phyloP scores from a whole-genome alignment of 1,140 invertebrate genomes.

The Brachionus manjavacas region DNA sequence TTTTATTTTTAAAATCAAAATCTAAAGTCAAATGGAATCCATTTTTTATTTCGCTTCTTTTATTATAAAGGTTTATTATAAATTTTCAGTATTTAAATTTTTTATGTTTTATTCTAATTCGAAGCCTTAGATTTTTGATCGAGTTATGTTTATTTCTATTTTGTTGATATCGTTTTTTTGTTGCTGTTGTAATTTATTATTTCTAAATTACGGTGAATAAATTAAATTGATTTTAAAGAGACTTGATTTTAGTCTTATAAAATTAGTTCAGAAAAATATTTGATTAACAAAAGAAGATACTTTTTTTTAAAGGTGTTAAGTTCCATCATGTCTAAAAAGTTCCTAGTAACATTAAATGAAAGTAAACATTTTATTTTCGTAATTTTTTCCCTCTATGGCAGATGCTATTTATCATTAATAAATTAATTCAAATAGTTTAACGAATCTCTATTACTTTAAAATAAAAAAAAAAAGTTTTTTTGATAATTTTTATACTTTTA shows the following conservation, averaged over 20 bases:
- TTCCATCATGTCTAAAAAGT: too few relatives aligned
- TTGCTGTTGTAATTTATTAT: slow-evolving; percentile 18
- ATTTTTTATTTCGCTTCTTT: background rate
- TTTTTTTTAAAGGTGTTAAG: too few relatives aligned
- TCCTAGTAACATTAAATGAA: too few relatives aligned
- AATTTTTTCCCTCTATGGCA: too few relatives aligned
- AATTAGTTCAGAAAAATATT: too few relatives aligned
- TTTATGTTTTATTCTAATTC: slow-evolving; percentile 5
- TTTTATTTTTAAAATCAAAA: slow-evolving; percentile 5
- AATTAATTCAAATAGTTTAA: too few relatives aligned
- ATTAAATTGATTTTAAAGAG: background rate
- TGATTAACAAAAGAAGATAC: too few relatives aligned
- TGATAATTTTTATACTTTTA: too few relatives aligned
- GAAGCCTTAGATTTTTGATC: background rate
- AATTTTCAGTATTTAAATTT: slow-evolving; percentile 23
- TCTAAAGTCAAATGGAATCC: background rate
- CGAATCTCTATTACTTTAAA: too few relatives aligned
- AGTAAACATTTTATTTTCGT: too few relatives aligned
- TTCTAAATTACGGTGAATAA: background rate
- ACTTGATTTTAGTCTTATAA: background rate
- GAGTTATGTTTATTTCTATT: slow-evolving; percentile 5
- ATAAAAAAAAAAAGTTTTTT: too few relatives aligned
- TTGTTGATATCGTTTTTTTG: slow-evolving; percentile 36
- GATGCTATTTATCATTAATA: too few relatives aligned
- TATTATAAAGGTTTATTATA: background rate